phyloP scores from a whole-genome alignment of 2,113 vertebrate species.

The Nothoprocta perdicaria region DNA sequence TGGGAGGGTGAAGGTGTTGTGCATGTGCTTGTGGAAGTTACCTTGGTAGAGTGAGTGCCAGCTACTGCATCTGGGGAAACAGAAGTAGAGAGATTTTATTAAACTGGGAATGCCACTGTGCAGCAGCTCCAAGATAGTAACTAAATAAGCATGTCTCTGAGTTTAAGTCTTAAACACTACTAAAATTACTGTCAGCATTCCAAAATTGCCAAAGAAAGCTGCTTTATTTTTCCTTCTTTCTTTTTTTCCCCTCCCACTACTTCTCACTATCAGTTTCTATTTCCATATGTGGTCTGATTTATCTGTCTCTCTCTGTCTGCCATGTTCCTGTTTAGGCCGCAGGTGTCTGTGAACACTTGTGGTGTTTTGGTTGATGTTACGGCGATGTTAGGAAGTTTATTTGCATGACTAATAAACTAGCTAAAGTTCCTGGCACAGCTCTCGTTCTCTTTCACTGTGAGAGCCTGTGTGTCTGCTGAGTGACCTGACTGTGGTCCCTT shows the following conservation, averaged over 20 bases:
- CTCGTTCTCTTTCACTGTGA: neutral
- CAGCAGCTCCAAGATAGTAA: neutral
- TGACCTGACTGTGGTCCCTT: neutral
- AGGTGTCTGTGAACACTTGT: neutral
- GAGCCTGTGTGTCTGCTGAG: neutral
- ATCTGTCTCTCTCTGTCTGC: rapidly evolving
- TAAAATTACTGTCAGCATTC: neutral
- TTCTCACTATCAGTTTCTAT: neutral
- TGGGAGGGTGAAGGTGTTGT: neutral
- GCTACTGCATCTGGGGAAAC: neutral
- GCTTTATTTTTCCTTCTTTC: neutral
- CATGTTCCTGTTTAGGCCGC: rapidly evolving
- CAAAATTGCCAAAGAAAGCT: neutral
- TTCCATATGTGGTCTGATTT: neutral
- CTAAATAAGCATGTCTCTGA: neutral
- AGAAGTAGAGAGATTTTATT: neutral
- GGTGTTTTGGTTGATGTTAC: neutral
- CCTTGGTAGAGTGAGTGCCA: neutral
- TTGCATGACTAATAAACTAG: neutral
- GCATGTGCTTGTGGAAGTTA: neutral
- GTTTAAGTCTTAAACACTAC: neutral
- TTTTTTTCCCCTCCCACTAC: neutral
- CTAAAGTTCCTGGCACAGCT: neutral
- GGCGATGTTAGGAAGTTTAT: neutral
- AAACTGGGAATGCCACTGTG: no score